Evolutionary conservation across 2,888 invertebrate genomes (phyloP).

Genomic region (Hololepta plana): DNA sequence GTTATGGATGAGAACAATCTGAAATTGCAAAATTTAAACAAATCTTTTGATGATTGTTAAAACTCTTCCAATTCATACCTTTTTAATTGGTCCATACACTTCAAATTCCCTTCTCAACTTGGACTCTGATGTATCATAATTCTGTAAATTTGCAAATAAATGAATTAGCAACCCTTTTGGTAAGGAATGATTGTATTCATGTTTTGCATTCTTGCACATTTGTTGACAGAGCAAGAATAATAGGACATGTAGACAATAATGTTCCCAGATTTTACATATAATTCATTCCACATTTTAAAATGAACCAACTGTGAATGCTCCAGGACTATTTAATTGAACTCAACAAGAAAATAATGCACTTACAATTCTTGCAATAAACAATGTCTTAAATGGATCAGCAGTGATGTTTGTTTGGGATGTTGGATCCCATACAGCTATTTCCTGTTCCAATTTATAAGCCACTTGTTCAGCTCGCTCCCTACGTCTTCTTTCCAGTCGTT

Average conservation of each 20-base stretch:
- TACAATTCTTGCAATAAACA: slow-evolving; percentile 92
- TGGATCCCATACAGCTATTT: slow-evolving; percentile 95
- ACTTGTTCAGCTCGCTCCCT: slow-evolving; percentile 92
- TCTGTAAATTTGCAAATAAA: slow-evolving; percentile 40
- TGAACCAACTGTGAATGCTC: slow-evolving; percentile 7
- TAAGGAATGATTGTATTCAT: slow-evolving; percentile 6
- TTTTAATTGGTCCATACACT: slow-evolving; percentile 92
- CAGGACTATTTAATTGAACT: slow-evolving; percentile 6
- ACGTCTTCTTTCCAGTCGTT: slow-evolving; percentile 72
- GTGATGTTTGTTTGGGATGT: slow-evolving; percentile 59
- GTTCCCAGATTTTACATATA: slow-evolving; percentile 13
- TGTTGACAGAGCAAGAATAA: slow-evolving; percentile 6
- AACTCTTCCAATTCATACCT: no score
- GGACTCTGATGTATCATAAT: slow-evolving; percentile 97
- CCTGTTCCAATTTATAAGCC: slow-evolving; percentile 95
- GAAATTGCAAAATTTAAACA: slow-evolving; percentile 29
- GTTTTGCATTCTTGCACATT: slow-evolving; percentile 7
- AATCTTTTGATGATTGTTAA: no score
- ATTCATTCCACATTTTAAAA: slow-evolving; percentile 7
- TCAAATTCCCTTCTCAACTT: slow-evolving; percentile 96
- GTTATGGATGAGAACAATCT: slow-evolving; percentile 82
- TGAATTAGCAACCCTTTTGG: not conserved
- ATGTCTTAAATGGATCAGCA: slow-evolving; percentile 88
- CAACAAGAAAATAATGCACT: slow-evolving; percentile 33
- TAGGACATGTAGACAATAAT: slow-evolving; percentile 8